Conservation (phyloP, 2,888 invertebrate species). For the Dyspetes luteomarginatus region DNA sequence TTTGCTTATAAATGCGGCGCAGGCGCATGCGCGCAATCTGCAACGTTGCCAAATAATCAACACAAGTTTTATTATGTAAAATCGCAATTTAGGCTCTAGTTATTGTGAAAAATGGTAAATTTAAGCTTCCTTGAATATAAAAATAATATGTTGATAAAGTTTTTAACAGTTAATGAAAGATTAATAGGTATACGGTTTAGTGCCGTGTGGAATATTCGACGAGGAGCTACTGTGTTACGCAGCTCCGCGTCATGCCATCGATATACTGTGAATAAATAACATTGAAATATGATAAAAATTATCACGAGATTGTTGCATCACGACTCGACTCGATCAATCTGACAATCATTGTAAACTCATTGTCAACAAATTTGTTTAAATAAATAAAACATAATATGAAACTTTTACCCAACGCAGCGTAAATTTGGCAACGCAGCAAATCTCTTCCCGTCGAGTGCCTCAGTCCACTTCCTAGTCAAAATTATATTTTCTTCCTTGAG, state of each 20-base stretch:
- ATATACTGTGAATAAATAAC: constrained; percentile 72
- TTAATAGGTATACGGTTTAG: constrained; percentile 75
- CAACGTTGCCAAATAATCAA: constrained; percentile 80
- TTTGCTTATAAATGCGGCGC: neutral
- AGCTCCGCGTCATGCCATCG: constrained; percentile 80
- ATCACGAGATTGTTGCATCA: constrained; percentile 31
- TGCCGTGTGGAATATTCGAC: constrained; percentile 82
- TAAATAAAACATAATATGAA: constrained; percentile 70
- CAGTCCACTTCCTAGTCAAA: constrained; percentile 81
- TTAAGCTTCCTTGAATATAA: constrained; percentile 72
- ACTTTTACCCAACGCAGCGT: constrained; percentile 76
- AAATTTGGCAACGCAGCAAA: constrained; percentile 81
- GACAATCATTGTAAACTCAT: constrained; percentile 43
- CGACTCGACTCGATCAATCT: constrained; percentile 26
- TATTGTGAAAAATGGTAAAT: constrained; percentile 71
- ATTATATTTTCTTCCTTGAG: constrained; percentile 69
- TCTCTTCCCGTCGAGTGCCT: constrained; percentile 76
- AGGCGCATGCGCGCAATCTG: constrained; percentile 70
- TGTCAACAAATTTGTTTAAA: constrained; percentile 55
- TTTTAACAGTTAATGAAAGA: constrained; percentile 73
- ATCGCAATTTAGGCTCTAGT: constrained; percentile 70
- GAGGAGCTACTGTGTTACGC: constrained; percentile 83
- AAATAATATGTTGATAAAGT: constrained; percentile 47
- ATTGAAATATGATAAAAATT: constrained; percentile 62
- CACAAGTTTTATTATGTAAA: constrained; percentile 75